These are phyloP conservation scores for Coenobita brevimanus DNA, from an alignment of 1,140 invertebrate species.

Conservation along the genomic window DNA sequence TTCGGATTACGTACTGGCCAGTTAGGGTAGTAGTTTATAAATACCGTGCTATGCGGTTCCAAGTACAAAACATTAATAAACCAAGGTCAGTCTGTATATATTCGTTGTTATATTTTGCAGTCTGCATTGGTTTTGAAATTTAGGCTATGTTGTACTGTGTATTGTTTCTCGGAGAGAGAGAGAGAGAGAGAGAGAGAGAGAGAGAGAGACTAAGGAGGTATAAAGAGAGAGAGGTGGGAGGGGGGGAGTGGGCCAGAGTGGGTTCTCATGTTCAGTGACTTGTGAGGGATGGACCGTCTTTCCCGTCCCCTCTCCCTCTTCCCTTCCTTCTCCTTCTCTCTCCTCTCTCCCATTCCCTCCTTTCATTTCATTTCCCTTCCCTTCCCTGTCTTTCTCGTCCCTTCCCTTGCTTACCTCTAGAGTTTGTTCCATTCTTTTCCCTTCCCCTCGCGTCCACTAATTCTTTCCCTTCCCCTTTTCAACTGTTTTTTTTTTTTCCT, in stretches of 20 bases:
- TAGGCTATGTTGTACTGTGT: background rate
- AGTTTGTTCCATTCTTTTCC: background rate
- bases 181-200: constrained; percentile 26
- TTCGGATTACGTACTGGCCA: no score
- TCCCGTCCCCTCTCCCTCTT: no score
- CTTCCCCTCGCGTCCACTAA: background rate
- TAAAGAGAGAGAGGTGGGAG: background rate
- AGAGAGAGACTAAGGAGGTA: no score
- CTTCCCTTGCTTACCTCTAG: background rate
- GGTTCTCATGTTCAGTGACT: background rate
- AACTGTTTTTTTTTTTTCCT: background rate
- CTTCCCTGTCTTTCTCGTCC: no score
- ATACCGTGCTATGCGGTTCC: no score
- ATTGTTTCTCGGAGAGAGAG: background rate
- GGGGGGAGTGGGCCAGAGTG: background rate
- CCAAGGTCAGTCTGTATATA: no score
- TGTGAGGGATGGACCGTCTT: no score
- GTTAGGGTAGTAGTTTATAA: no score
- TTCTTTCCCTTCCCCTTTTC: no score
- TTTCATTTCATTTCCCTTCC: background rate
- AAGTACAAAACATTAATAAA: no score
- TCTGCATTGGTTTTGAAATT: background rate
- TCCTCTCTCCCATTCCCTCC: no score
- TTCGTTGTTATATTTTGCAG: background rate
- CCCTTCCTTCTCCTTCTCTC: no score